A percentile compares a stretch with the other conserved stretches of the same genome.
phyloP scores from a whole-genome alignment of 2,113 vertebrate species.

The Chamaea fasciata region DNA sequence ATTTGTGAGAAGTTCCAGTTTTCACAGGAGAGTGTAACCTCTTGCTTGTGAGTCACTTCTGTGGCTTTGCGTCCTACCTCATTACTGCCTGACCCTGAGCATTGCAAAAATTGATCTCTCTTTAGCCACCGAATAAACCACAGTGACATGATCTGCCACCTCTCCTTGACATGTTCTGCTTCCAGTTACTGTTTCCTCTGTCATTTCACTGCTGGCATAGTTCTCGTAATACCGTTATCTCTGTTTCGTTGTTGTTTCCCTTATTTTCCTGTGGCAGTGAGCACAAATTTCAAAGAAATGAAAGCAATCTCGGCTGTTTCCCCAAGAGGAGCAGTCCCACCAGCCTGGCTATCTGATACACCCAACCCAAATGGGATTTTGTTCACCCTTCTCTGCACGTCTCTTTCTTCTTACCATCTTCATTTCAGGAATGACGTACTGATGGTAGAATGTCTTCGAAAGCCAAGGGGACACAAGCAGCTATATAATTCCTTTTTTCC shows the following conservation, averaged over 20 bases:
- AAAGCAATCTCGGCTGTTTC: background rate
- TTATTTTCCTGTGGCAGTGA: background rate
- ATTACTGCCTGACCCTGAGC: conserved; percentile 19
- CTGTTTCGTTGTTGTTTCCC: background rate
- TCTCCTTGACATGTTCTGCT: background rate
- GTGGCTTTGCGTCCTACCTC: conserved; percentile 21
- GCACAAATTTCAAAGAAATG: background rate
- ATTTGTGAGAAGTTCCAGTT: background rate
- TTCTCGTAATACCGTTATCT: background rate
- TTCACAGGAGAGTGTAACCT: background rate
- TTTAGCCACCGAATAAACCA: background rate
- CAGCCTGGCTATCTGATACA: background rate
- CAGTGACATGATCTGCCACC: background rate
- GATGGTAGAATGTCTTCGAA: background rate
- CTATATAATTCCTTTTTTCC: background rate
- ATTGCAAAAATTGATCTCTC: background rate
- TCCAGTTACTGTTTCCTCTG: background rate
- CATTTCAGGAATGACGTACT: background rate
- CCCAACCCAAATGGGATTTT: background rate
- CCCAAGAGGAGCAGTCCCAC: background rate
- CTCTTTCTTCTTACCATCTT: background rate
- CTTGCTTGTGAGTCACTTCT: conserved; percentile 1
- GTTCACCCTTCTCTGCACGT: background rate
- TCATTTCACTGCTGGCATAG: background rate
- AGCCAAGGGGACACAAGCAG: background rate